Evolutionary conservation across 2,888 invertebrate genomes (phyloP).

Genomic region (Hermodice carunculata): DNA sequence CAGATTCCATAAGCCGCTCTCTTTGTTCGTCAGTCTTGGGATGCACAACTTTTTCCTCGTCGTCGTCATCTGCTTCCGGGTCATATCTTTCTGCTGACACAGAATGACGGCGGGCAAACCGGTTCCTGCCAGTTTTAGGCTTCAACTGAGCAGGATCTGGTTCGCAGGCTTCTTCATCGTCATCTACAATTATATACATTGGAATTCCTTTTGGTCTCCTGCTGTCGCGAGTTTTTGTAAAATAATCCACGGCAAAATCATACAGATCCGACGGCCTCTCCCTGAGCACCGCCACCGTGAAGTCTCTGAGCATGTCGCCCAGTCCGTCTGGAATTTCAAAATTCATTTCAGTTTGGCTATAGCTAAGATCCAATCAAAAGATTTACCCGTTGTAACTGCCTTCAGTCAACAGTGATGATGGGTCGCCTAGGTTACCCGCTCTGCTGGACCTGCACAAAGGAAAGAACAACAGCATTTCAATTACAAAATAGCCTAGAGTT

Average conservation of each 20-base stretch:
- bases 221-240: slow-evolving; percentile 61
- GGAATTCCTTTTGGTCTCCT: slow-evolving; percentile 43
- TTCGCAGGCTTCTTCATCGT: slow-evolving; percentile 65
- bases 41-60: slow-evolving; percentile 58
- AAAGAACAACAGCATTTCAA: no score
- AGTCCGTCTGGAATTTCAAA: slow-evolving; percentile 68
- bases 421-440: neutral
- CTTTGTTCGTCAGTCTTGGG: slow-evolving; percentile 68
- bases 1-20: slow-evolving; percentile 61
- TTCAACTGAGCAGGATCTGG: slow-evolving; percentile 63
- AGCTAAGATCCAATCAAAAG: no score
- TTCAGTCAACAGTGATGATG: no score
- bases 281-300: slow-evolving; percentile 67
- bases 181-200: slow-evolving; percentile 68
- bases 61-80: slow-evolving; percentile 67
- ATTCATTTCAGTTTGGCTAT: slow-evolving; percentile 58
- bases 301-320: slow-evolving; percentile 67
- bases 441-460: neutral
- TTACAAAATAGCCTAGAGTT: no score
- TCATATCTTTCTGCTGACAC: slow-evolving; percentile 68
- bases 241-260: slow-evolving; percentile 68
- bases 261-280: slow-evolving; percentile 64
- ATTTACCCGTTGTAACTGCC: no score
- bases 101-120: slow-evolving; percentile 66
- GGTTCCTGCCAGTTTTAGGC: slow-evolving; percentile 55